Percentiles rank a stretch among this genome's conserved stretches.
Evolutionary conservation across 1,140 invertebrate genomes (phyloP).

Genomic region (Papilio machaon): DNA sequence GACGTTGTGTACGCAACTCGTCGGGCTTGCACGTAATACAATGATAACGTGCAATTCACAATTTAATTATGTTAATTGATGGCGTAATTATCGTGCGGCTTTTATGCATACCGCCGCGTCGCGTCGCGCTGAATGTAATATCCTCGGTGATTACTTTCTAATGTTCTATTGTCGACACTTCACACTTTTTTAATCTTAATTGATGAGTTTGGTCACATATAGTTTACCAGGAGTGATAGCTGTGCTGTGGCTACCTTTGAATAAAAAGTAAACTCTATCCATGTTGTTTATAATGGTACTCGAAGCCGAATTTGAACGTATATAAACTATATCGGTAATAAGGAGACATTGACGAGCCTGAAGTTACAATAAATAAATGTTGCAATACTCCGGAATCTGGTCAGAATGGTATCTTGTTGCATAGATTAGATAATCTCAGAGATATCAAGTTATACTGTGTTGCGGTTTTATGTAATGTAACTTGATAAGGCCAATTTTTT

Average conservation of each 20-base stretch:
- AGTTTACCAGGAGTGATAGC: background rate
- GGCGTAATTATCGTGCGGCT: constrained; percentile 4
- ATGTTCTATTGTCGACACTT: background rate
- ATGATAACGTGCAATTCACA: background rate
- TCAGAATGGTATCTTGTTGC: background rate
- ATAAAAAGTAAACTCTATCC: background rate
- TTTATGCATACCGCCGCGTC: background rate
- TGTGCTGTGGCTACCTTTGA: background rate
- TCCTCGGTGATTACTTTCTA: background rate
- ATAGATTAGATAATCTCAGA: constrained; percentile 20
- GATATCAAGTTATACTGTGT: background rate
- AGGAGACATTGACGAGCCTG: background rate
- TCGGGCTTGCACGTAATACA: background rate
- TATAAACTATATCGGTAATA: background rate
- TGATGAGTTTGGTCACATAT: background rate
- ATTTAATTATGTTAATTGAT: constrained; percentile 22
- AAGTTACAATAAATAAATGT: background rate
- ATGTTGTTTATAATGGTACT: background rate
- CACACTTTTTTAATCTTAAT: background rate
- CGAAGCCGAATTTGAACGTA: background rate
- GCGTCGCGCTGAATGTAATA: background rate
- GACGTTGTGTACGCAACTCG: background rate
- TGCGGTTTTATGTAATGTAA: constrained; percentile 11
- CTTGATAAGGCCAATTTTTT: background rate
- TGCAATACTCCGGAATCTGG: background rate